Evolutionary conservation across 2,888 invertebrate genomes (phyloP).

Genomic region (Cosmia pyralina): DNA sequence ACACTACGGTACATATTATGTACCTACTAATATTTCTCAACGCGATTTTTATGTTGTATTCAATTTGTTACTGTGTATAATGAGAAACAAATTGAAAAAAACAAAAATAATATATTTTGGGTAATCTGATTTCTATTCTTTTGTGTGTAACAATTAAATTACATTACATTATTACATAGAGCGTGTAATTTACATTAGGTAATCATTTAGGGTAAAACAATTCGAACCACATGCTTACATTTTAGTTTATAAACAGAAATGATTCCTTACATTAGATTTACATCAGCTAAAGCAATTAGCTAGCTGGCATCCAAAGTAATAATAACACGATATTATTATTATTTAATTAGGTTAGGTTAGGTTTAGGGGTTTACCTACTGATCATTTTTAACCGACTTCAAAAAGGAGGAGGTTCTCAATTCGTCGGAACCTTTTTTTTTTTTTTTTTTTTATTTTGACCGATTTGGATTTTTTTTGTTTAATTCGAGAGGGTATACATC

Average conservation of each 20-base stretch:
- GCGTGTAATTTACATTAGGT: not conserved
- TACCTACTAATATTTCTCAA: slow-evolving; percentile 14
- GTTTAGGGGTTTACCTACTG: no score
- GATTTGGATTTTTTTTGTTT: no score
- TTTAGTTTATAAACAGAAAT: not conserved
- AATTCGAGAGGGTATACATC: no score
- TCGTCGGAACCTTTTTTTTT: no score
- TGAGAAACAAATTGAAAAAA: not conserved
- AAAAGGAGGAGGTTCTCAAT: no score
- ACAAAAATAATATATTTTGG: slow-evolving; percentile 1
- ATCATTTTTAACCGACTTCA: no score
- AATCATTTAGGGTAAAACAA: not conserved
- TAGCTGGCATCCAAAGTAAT: not conserved
- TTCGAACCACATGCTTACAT: not conserved
- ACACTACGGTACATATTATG: not conserved
- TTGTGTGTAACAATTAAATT: slow-evolving; percentile 2
- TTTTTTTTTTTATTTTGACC: no score
- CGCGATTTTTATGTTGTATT: slow-evolving; percentile 4
- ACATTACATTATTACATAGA: not conserved
- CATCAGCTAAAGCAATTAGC: not conserved
- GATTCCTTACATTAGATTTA: not conserved
- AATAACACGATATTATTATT: not conserved
- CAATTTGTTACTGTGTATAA: not conserved
- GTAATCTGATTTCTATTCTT: slow-evolving; percentile 4
- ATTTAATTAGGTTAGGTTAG: no score